Conservation (phyloP, 1,140 invertebrate genomes). For the Drosophila yakuba region DNA sequence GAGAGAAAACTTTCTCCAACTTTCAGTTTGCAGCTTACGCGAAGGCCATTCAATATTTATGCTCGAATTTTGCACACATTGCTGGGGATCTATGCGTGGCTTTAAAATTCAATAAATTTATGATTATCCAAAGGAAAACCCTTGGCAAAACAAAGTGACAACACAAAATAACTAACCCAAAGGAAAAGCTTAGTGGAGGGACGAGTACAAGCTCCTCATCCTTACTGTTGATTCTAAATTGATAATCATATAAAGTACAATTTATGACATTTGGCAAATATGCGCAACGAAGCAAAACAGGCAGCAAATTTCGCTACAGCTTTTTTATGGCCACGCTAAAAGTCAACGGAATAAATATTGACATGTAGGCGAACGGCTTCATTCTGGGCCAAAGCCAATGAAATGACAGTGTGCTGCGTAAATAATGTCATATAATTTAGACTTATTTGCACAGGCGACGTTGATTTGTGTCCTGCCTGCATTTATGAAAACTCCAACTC, state of each 20-base stretch:
- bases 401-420: conserved; percentile 6
- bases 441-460: conserved; percentile 65
- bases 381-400: conserved; percentile 16
- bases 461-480: conserved; percentile 63
- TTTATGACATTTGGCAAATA: conserved; percentile 62
- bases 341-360: conserved; percentile 67
- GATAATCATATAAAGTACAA: conserved; percentile 79
- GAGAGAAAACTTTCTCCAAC: conserved; percentile 10
- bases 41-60: conserved; percentile 57
- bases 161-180: conserved; percentile 36
- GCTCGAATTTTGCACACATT: conserved; percentile 35
- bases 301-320: conserved; percentile 35
- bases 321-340: conserved; percentile 63
- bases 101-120: conserved; percentile 83
- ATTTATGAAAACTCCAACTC: conserved; percentile 65
- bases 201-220: conserved; percentile 1
- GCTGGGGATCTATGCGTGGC: conserved; percentile 35
- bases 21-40: conserved; percentile 13
- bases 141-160: conserved; percentile 39
- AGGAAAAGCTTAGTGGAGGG: conserved; percentile 18
- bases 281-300: conserved; percentile 22
- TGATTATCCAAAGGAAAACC: conserved; percentile 60
- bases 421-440: conserved; percentile 76
- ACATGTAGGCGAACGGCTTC: conserved; percentile 62
- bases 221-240: conserved; percentile 66